Conservation (phyloP, 2,888 invertebrate species). For the Dromius quadrimaculatus region DNA sequence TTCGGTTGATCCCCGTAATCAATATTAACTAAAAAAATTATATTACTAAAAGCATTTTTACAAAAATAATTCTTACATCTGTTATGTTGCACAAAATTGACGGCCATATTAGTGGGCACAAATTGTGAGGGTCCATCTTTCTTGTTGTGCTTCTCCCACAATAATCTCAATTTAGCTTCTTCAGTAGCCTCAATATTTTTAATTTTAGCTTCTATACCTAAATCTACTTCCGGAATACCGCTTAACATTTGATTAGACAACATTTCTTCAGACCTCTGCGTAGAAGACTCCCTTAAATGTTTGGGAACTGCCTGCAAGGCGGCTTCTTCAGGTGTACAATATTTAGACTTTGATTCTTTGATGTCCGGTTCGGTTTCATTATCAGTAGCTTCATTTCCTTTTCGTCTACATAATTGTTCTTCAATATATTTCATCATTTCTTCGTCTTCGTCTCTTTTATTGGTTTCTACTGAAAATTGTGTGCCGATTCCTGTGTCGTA, state of each 20-base stretch:
- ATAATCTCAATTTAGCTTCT: slow-evolving; percentile 92
- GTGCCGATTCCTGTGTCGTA: slow-evolving; percentile 96
- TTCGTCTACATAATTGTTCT: slow-evolving; percentile 87
- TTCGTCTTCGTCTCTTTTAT: slow-evolving; percentile 97
- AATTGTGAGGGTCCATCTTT: slow-evolving; percentile 95
- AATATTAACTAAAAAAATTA: slow-evolving; percentile 82
- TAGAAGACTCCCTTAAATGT: slow-evolving; percentile 86
- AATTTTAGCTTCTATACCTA: slow-evolving; percentile 99
- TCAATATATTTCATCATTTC: slow-evolving; percentile 97
- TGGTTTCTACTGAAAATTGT: slow-evolving; percentile 97
- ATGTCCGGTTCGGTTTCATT: slow-evolving; percentile 64
- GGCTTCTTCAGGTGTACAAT: slow-evolving; percentile 90
- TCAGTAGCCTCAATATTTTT: slow-evolving; percentile 99
- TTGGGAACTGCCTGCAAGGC: slow-evolving; percentile 92
- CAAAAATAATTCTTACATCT: slow-evolving; percentile 75
- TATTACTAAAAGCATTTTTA: slow-evolving; percentile 26
- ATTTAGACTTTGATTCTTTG: slow-evolving; percentile 68
- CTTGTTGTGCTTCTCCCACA: slow-evolving; percentile 90
- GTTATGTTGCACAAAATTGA: slow-evolving; percentile 98
- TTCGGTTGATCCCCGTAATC: slow-evolving; percentile 76
- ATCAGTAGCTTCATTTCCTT: slow-evolving; percentile 71
- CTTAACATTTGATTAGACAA: slow-evolving; percentile 99
- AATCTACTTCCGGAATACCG: slow-evolving; percentile 98
- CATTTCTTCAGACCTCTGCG: slow-evolving; percentile 96
- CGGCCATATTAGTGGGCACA: slow-evolving; percentile 98